phyloP scores from a whole-genome alignment of 2,888 invertebrate genomes.

The Galerucella calmariensis region DNA sequence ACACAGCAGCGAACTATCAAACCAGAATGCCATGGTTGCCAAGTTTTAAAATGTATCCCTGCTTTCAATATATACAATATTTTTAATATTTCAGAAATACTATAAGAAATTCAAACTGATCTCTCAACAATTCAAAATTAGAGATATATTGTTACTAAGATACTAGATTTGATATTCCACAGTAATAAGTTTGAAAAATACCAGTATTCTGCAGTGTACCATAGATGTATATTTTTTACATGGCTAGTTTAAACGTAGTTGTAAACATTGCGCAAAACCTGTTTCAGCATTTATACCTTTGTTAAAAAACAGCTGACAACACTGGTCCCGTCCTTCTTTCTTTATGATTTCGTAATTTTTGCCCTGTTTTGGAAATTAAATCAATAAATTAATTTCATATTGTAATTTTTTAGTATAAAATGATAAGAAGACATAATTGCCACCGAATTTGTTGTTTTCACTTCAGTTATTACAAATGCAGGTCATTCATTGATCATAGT shows the following conservation, averaged over 20 bases:
- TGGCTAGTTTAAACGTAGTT: background rate
- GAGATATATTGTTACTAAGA: background rate
- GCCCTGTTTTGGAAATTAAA: constrained; percentile 29
- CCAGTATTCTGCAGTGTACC: background rate
- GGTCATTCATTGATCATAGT: constrained; percentile 36
- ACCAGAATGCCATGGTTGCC: constrained; percentile 2
- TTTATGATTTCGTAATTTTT: constrained; percentile 35
- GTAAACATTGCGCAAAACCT: background rate
- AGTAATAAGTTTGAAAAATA: background rate
- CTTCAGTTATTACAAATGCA: constrained; percentile 21
- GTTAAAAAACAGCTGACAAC: constrained; percentile 2
- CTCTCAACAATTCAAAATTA: background rate
- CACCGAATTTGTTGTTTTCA: background rate
- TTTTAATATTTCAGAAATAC: background rate
- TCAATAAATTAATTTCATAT: constrained; percentile 29
- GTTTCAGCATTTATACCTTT: background rate
- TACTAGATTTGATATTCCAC: background rate
- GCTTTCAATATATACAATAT: background rate
- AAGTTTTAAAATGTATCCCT: background rate
- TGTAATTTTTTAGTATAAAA: background rate
- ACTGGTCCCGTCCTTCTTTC: constrained; percentile 26
- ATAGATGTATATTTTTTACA: background rate
- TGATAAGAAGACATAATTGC: background rate
- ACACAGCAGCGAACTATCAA: constrained; percentile 57
- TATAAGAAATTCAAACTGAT: background rate